These are phyloP conservation scores for Thecophora atra DNA, from an alignment of 2,888 invertebrate species.

Conservation along the genomic window DNA sequence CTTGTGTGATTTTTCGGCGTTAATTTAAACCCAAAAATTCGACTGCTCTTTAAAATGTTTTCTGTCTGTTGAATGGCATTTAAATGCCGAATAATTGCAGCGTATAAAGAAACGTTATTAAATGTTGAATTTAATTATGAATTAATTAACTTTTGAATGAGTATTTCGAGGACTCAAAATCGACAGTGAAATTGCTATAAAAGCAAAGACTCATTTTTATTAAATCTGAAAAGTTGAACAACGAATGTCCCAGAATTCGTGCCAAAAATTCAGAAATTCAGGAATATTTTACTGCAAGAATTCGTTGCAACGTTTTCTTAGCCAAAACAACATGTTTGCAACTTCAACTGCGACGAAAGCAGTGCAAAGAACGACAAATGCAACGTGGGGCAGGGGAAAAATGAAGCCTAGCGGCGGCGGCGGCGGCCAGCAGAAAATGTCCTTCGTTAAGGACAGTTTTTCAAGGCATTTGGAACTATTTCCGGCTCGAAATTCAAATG, in stretches of 20 bases:
- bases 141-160: no score
- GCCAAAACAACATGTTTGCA: slow-evolving; percentile 33
- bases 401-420: no score
- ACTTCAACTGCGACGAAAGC: no score
- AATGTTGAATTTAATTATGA: no score
- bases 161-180: background rate
- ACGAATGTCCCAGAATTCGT: background rate
- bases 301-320: slow-evolving; percentile 11
- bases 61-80: no score
- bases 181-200: slow-evolving; percentile 16
- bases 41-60: no score
- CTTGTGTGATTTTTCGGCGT: no score
- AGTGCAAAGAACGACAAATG: background rate
- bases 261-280: slow-evolving; percentile 11
- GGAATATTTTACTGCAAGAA: slow-evolving; percentile 17
- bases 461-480: slow-evolving; percentile 29
- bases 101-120: no score
- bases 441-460: slow-evolving; percentile 37
- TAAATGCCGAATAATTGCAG: no score
- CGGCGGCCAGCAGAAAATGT: slow-evolving; percentile 38
- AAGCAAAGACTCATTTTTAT: slow-evolving; percentile 10
- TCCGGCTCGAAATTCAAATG: slow-evolving; percentile 28
- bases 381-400: slow-evolving; percentile 39
- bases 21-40: no score
- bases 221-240: background rate